These are phyloP conservation scores for Neosilurus hyrtlii DNA, from an alignment of 2,797 vertebrate species.

Conservation along the genomic window DNA sequence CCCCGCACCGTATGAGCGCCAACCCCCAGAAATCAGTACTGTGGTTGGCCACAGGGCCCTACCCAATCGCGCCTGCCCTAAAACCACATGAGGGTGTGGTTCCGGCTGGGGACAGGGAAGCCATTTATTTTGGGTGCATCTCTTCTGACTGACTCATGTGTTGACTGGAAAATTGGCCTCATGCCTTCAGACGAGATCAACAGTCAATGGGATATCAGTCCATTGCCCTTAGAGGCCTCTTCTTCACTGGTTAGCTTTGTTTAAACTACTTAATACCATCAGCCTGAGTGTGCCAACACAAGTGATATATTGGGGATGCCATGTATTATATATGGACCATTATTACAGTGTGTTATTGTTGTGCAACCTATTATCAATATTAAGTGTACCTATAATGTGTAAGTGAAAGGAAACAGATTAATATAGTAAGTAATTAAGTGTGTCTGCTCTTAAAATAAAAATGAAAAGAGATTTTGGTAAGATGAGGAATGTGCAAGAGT, in stretches of 20 bases:
- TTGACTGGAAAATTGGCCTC: slow-evolving; percentile 92
- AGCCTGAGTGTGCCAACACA: background rate
- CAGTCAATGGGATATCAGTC: slow-evolving; percentile 78
- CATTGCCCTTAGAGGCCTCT: slow-evolving; percentile 60
- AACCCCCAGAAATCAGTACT: slow-evolving; percentile 68
- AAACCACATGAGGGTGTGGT: slow-evolving; percentile 92
- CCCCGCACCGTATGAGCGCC: slow-evolving; percentile 62
- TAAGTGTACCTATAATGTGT: background rate
- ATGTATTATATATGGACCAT: background rate
- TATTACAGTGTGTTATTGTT: background rate
- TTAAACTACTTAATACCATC: background rate
- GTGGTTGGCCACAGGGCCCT: slow-evolving; percentile 64
- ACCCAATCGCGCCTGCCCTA: slow-evolving; percentile 78
- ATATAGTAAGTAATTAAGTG: background rate
- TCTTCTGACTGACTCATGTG: slow-evolving; percentile 93
- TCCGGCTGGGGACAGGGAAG: slow-evolving; percentile 88
- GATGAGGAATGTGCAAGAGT: slow-evolving; percentile 78
- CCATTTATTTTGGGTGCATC: slow-evolving; percentile 94
- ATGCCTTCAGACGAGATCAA: slow-evolving; percentile 73
- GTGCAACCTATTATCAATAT: background rate
- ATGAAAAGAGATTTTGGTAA: slow-evolving; percentile 60
- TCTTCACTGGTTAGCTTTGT: slow-evolving; percentile 52
- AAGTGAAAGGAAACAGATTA: background rate
- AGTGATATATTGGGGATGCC: background rate
- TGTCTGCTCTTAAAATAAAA: slow-evolving; percentile 31